Base-by-base conservation (phyloP, 2,797 vertebrate species). In the Xenops minutus region DNA sequence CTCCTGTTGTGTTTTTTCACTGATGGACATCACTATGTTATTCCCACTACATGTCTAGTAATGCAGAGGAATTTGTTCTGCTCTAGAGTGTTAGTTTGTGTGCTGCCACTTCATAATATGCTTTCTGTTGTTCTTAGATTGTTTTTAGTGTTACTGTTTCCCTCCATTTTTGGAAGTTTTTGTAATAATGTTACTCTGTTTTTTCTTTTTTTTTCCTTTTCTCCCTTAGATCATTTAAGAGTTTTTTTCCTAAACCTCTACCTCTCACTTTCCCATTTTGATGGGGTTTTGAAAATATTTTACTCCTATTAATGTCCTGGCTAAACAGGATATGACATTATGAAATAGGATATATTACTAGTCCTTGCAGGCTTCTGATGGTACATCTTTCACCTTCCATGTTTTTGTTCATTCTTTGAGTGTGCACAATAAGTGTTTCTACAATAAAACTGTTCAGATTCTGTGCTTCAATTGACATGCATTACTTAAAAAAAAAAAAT, bases 191-290 rank as follows among this genome's bases (percentile, higher is more conserved):
- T 73, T 69, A 51, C n/a, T 91, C 52, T 92, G 55, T 19, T 14
- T 56, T 51, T 27, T 37, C 56, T 19, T 39, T 7, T 22, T 44
- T 67, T 22, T 41, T 54, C 24, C 4, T 36, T 78, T 15, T 17
- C 17, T 24, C 20, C 26, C 16, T 6, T 58, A 37, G 18, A 81
- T 91, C 37, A 74, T 23, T 34, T 62, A n/a, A 15, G 37, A 59
- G 14, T 41, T 51, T 85, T 72, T 89, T 89, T 37, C 84, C 41
- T 89, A 77, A 87, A 88, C 68, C 82, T 95, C 93, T 96, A 95
- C 94, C 96, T 96, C 96, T 95, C 92, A 87, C 68, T 93, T 93
- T 82, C 72, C 89, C 85, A 61, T 88, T 44, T 83, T 85, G 56
- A 61, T 94, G 89, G 89, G 87, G 80, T 94, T 95, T 91, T 91